These are phyloP conservation scores for Chaenocephalus aceratus DNA, from an alignment of 2,113 vertebrate genomes.

Conservation along the genomic window DNA sequence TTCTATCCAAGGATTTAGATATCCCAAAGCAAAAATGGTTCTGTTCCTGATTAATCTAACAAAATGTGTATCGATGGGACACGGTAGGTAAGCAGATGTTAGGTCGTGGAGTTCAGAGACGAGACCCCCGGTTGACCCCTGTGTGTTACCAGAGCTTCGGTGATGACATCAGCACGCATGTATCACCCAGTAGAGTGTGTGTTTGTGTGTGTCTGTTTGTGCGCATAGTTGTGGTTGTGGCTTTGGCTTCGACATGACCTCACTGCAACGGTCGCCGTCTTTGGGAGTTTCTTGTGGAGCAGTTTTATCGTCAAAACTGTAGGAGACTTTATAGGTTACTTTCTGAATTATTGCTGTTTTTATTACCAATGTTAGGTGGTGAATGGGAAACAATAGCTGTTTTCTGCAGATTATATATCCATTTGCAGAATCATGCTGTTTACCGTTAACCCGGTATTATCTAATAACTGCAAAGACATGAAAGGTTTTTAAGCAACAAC, in stretches of 20 bases:
- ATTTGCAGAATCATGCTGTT: slow-evolving; percentile 77
- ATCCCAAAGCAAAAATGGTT: background rate
- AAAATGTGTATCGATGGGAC: slow-evolving; percentile 22
- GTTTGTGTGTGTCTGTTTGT: slow-evolving; percentile 59
- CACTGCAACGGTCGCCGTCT: slow-evolving; percentile 65
- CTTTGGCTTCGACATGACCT: slow-evolving; percentile 74
- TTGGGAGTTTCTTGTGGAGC: slow-evolving; percentile 78
- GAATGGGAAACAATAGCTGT: slow-evolving; percentile 67
- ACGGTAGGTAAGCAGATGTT: slow-evolving; percentile 45
- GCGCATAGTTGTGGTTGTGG: slow-evolving; percentile 74
- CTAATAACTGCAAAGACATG: slow-evolving; percentile 82
- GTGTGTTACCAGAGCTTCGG: slow-evolving; percentile 61
- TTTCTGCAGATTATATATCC: slow-evolving; percentile 77
- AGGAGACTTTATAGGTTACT: slow-evolving; percentile 69
- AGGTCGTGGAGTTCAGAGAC: slow-evolving; percentile 63
- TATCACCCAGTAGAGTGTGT: slow-evolving; percentile 67
- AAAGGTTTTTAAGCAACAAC: slow-evolving; percentile 81
- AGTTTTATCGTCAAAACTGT: slow-evolving; percentile 68
- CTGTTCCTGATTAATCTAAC: background rate
- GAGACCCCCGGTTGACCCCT: slow-evolving; percentile 69
- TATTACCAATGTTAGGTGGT: slow-evolving; percentile 70
- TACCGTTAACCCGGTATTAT: slow-evolving; percentile 81
- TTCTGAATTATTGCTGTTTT: slow-evolving; percentile 72
- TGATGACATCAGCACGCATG: slow-evolving; percentile 77
- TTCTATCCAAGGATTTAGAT: background rate